Evolutionary conservation across 2,888 invertebrate species (phyloP).

Genomic region (Trichacis sp.): DNA sequence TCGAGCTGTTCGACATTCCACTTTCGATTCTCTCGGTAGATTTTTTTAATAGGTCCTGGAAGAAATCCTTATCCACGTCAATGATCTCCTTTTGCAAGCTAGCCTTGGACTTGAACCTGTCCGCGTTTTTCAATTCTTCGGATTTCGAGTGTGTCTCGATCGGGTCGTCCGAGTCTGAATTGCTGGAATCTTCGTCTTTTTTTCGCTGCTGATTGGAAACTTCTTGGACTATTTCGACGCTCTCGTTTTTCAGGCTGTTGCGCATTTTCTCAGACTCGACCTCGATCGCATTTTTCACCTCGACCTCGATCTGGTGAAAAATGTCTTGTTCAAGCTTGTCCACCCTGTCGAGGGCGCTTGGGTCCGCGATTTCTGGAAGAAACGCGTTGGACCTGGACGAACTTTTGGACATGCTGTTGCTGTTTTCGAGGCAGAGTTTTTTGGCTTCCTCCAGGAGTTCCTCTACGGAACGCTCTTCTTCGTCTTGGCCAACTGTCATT

Average conservation of each 20-base stretch:
- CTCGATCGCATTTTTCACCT: slow-evolving; percentile 59
- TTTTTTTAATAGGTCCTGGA: slow-evolving; percentile 57
- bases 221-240: slow-evolving; percentile 55
- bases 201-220: slow-evolving; percentile 55
- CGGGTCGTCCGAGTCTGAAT: slow-evolving; percentile 63
- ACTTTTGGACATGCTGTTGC: slow-evolving; percentile 57
- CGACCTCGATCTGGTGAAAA: slow-evolving; percentile 61
- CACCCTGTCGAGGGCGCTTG: slow-evolving; percentile 46
- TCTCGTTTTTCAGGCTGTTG: slow-evolving; percentile 48
- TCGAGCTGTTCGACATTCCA: slow-evolving; percentile 61
- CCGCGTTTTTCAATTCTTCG: slow-evolving; percentile 51
- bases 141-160: slow-evolving; percentile 61
- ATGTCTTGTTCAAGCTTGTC: slow-evolving; percentile 60
- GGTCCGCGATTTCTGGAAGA: slow-evolving; percentile 51
- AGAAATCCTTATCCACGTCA: slow-evolving; percentile 65
- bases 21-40: slow-evolving; percentile 58
- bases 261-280: slow-evolving; percentile 58
- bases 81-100: slow-evolving; percentile 63
- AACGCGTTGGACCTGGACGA: slow-evolving; percentile 55
- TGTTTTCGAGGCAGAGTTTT: slow-evolving; percentile 59
- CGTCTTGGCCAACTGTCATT: slow-evolving; percentile 51
- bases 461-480: slow-evolving; percentile 63
- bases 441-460: slow-evolving; percentile 64
- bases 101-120: slow-evolving; percentile 53
- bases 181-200: slow-evolving; percentile 61